Evolutionary conservation across 2,113 vertebrate species (phyloP), one percentile per base, ranked within the genome.

Genomic region (Leptodactylus fuscus): DNA sequence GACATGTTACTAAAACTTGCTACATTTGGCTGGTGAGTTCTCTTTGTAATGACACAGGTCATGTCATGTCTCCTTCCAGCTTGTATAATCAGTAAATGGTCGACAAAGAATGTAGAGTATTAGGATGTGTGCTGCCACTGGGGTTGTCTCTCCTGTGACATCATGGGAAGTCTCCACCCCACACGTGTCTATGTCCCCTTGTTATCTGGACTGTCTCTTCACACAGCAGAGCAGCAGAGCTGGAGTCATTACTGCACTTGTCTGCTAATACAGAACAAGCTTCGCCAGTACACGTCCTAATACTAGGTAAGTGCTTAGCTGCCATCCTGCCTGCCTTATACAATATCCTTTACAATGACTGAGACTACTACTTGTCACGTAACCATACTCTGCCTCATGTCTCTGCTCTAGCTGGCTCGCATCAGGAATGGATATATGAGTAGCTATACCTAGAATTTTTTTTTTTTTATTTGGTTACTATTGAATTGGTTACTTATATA

Each of bases 151-250:
- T 10, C 9, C 51, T 11, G 36, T 48, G 65, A 51, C 46, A 38
- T 15, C 20, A n/a, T 2, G 29, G 49, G 46, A 38, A 67, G 80
- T 48, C 27, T 27, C 65, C 65, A 20, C 81, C 81, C 81, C 46
- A 51, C 81, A 82, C 65, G 32, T 82, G 81, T 44, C 58, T 51
- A 8, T 81, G 41, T 48, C 62, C 41, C 36, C 3, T 20, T 10
- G 5, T 53, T 82, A 51, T 81, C 15, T 69, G 18, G 24, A n/a
- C 5, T 51, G 32, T 22, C 32, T 27, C 22, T 38, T 71, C 29
- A n/a, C 8, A 38, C 10, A 49, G 81, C 29, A 32, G 18, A 29
- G 24, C 22, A 32, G 80, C 27, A 32, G 16, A 27, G n/a, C 20
- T 48, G 46, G 22, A 29, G 6, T 65, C 27, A 29, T 32, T 32